phyloP scores from a whole-genome alignment of 2,888 invertebrate genomes.

The Lithosia quadra region DNA sequence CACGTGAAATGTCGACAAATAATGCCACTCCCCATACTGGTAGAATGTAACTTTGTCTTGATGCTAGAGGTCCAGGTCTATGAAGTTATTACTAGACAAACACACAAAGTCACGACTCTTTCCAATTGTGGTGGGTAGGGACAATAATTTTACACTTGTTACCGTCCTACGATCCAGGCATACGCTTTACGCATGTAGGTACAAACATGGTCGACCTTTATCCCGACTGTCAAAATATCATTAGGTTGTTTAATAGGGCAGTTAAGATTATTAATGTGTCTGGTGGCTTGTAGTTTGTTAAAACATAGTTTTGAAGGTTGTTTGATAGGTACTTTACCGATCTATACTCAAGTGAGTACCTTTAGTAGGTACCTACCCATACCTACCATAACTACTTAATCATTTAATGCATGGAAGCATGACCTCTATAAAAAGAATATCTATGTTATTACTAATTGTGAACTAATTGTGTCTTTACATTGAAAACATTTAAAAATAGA shows the following conservation, averaged over 20 bases:
- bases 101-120: neutral
- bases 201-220: neutral
- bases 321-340: conserved; percentile 30
- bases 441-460: too few relatives aligned
- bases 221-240: neutral
- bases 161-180: neutral
- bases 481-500: too few relatives aligned
- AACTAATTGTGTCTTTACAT: too few relatives aligned
- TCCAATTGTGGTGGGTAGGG: neutral
- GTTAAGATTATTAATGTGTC: conserved; percentile 6
- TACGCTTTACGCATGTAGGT: neutral
- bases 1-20: too few relatives aligned
- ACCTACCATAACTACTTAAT: too few relatives aligned
- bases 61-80: too few relatives aligned
- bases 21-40: too few relatives aligned
- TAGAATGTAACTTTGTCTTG: too few relatives aligned
- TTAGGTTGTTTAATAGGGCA: neutral
- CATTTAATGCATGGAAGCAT: conserved; percentile 27
- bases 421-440: conserved; percentile 15
- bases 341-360: conserved; percentile 40
- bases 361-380: too few relatives aligned
- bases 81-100: too few relatives aligned
- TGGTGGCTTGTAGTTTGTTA: neutral
- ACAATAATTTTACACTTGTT: neutral
- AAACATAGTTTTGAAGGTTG: conserved; percentile 29